Evolutionary conservation across 2,797 vertebrate genomes (phyloP), one percentile per base, ranked within the genome.

Genomic region (Crocodylus rhombifer): DNA sequence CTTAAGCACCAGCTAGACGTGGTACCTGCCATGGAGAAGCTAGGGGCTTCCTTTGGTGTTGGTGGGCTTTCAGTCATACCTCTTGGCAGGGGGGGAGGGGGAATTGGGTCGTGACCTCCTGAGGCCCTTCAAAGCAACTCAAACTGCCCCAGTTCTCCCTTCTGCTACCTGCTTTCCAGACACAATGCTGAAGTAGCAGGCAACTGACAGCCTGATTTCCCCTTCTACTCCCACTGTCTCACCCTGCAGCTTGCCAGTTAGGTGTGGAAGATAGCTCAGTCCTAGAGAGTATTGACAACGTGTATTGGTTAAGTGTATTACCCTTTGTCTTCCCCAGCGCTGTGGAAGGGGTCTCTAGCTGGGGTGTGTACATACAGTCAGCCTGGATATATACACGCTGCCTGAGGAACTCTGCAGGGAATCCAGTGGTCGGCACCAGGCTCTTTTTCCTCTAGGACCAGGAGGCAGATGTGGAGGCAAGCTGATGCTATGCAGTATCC

Each of bases 291-390:
- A 64, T 51, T 51, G 42, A 51, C 42, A 51, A 36, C 42, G 28
- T 71, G 67, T 71, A 71, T 62, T 26, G 21, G 26, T 23, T 16
- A 77, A 30, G 30, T 51, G 71, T 18, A 42, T 71, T 91, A 91
- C 89, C 79, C 86, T 91, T 86, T 51, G 89, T 86, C 65, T 82
- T 91, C 76, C 71, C 83, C 58, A 86, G 73, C 28, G 83, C 62
- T 33, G 73, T 77, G n/a, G 81, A 86, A 58, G 81, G 36, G 21
- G 73, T 30, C 28, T 86, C 73, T 82, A 58, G 14, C 26, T 58
- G 51, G 5, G 79, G 12, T 56, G 73, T 61, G 64, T 77, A 58
- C 89, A 86, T 86, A 60, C 57, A 82, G 73, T 58, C 74, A 86
- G 51, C 58, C 10, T 77, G 30, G 42, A 75, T 56, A 61, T 21